Conservation (phyloP, 2,113 vertebrate species). For the Macrotus californicus region DNA sequence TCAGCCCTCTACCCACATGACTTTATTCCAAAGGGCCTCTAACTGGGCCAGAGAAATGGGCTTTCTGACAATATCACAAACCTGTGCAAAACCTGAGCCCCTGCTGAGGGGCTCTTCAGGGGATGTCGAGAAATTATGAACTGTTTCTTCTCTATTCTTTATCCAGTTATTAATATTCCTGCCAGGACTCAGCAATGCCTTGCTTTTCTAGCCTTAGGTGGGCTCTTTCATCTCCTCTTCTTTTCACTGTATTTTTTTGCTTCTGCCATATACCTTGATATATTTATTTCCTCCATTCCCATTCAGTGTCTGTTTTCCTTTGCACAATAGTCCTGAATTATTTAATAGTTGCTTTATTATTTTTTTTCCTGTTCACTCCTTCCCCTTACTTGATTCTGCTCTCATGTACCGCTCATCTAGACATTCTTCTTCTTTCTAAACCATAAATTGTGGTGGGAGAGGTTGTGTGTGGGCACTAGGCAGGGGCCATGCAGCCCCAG, state of each 20-base stretch:
- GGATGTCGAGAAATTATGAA: neutral
- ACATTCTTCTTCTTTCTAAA: neutral
- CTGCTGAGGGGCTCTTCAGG: neutral
- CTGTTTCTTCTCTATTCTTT: conserved; percentile 13
- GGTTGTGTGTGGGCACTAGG: neutral
- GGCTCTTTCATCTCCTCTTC: conserved; percentile 37
- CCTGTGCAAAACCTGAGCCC: neutral
- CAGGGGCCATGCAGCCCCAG: neutral
- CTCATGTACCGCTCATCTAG: neutral
- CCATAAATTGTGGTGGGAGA: neutral
- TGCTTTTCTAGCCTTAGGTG: conserved; percentile 25
- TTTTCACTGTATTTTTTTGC: neutral
- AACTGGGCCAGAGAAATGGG: neutral
- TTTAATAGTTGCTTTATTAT: conserved; percentile 18
- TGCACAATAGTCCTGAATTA: conserved; percentile 47
- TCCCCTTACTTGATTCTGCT: neutral
- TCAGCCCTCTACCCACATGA: neutral
- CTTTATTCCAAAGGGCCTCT: neutral
- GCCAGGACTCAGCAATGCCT: neutral
- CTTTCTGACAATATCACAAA: neutral
- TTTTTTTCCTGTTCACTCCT: neutral
- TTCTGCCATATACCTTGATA: conserved; percentile 11
- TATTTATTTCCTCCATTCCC: conserved; percentile 28
- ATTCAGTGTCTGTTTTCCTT: conserved; percentile 48
- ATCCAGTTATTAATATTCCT: conserved; percentile 49